Evolutionary conservation across 2,113 vertebrate species (phyloP), one percentile per base, ranked within the genome.

Genomic region (Machaerirhynchus nigripectus): DNA sequence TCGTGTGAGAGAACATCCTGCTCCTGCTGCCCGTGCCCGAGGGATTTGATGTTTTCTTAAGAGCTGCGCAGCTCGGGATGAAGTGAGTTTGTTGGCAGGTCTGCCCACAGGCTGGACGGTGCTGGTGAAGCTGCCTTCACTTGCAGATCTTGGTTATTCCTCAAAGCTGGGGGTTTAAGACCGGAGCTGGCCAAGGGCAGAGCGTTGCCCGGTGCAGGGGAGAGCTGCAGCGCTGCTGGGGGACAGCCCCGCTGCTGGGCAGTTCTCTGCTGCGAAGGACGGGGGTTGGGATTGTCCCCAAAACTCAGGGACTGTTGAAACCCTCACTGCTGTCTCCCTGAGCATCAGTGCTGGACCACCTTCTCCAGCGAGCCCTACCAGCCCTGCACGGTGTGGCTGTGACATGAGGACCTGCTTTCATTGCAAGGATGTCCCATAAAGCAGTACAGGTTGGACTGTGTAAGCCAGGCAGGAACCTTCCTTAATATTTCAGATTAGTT

Each of bases 151-250:
- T 1, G 4, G 39, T 75, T 64, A 6, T 59, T 76, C 44, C 50
- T 47, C 64, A 3, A 2, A 53, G 55, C 67, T 71, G 73, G 40
- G 55, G 23, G 10, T 39, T 42, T 49, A 0, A 37, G 68, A 8
- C 7, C 68, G 87, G 55, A 46, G 46, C 6, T 78, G 68, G 73
- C 73, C 24, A 6, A 42, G 64, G 50, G 60, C 40, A 89, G 68
- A 87, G 78, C 18, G 1, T 10, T 47, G 40, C 52, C 26, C 0
- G 0, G 57, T 2, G 0, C 3, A 9, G 56, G 47, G 56, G 17
- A 64, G 55, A 27, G 55, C 33, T 15, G 21, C 1, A 7, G 40
- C 0, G 3, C 70, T 69, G 24, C 71, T 61, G 52, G 42, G 53
- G 31, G 31, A 14, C 50, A 59, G 31, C 56, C 37, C 52, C 2